Base-by-base conservation (phyloP, 2,888 invertebrate species). In the Leptopilina drosophilae region DNA sequence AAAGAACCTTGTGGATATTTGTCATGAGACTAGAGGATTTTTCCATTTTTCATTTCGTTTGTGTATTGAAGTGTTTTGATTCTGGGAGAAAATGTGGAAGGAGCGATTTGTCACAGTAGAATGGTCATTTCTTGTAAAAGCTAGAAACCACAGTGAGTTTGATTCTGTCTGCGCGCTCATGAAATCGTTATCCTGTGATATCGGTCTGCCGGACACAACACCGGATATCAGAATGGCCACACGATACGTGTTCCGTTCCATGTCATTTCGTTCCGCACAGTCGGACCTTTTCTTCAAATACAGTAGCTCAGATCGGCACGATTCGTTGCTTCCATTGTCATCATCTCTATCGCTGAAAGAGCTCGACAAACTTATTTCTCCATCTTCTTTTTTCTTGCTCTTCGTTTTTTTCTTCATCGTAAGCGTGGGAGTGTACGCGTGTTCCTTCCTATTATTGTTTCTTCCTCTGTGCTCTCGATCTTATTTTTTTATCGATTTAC, bases 261-360 rank as follows among this genome's bases (percentile, higher is more conserved):
- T 80, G 84, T 84, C 85, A 75, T 86, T 86, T 85, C 85, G 85
- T 87, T 86, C 85, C 84, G 83, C 83, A 81, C 83, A 84, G 82
- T 81, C 83, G 75, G 82, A 83, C 81, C 81, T 80, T 75, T 80
- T 79, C 82, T 82, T 80, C 82, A 26, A 20, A 79, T 11, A 12
- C 80, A 76, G 80, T 77, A 79, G 80, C 82, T 82, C 80, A 77
- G 83, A 82, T 78, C 81, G 84, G 80, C 76, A 85, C 78, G 82
- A 81, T 82, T 84, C 84, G 83, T 82, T 84, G 84, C 81, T 53
- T 46, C 81, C 81, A 83, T 84, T 85, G 84, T 83, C 9, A 15
- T 66, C 64, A 26, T 49, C 49, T 26, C 26, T 26, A 53, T 75
- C 79, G 69, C 49, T 12, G 49, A 49, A 46, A 46, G 80, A 84